A percentile compares a stretch with the other conserved stretches of the same genome.
Evolutionary conservation across 53 echinoderm and acorn worm species (phyloP).

Genomic region (Paracentrotus lividus): DNA sequence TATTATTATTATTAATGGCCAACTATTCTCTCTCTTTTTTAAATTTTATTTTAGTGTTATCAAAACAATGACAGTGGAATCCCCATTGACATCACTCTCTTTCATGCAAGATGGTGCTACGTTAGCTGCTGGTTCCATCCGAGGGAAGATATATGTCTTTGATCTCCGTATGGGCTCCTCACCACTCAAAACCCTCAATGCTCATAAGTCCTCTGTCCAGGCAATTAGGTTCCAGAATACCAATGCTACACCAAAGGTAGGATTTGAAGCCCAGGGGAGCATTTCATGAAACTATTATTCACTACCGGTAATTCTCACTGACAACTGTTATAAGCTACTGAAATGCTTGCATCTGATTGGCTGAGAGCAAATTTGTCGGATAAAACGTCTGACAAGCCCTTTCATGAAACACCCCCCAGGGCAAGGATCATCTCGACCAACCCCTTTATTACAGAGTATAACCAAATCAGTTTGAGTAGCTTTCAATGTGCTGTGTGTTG

Average conservation of each 20-base stretch:
- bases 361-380: no score
- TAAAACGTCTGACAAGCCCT: no score
- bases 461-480: no score
- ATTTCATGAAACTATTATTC: no score
- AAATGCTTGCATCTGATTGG: no score
- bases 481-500: no score
- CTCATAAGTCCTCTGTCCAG: constrained; percentile 95
- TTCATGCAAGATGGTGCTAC: constrained; percentile 95
- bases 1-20: neutral
- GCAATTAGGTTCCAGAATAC: constrained; percentile 83
- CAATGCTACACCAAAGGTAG: constrained; percentile 1
- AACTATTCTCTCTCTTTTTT: neutral
- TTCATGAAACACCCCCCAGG: no score
- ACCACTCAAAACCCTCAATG: constrained; percentile 82
- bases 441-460: no score
- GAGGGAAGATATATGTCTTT: constrained; percentile 94
- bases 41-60: constrained; percentile 72
- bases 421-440: no score
- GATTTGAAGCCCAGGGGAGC: neutral
- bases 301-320: no score
- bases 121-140: constrained; percentile 87
- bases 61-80: constrained; percentile 91
- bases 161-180: constrained; percentile 90
- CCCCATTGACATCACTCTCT: constrained; percentile 90
- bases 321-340: no score